Evolutionary conservation across 2,888 invertebrate species (phyloP), one percentile per base, ranked within the genome.

Genomic region (Caenorhabditis wallacei): DNA sequence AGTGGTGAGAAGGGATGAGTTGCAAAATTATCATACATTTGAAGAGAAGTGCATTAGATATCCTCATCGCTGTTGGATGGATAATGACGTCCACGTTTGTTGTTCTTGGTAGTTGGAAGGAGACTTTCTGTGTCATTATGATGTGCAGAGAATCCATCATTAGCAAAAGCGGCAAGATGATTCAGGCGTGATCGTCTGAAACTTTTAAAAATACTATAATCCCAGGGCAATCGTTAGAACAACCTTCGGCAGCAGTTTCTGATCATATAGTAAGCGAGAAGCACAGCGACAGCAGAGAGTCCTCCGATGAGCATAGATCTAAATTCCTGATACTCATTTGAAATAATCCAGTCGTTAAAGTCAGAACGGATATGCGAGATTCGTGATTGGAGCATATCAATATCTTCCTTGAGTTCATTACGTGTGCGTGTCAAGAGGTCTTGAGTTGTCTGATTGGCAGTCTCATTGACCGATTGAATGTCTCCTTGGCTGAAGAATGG

Each of bases 31-130:
- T 56, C n/a, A n/a, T n/a, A n/a, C n/a, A n/a, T n/a, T n/a, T n/a
- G n/a, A 30, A 46, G 40, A 56, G 26, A 40, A 56, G 26, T 57
- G 13, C 3, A n/a, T 54, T 63, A 80, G 48, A 74, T 80, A 8
- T 80, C 80, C 20, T 80, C 80, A n/a, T 72, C 80, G 26, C 74
- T 74, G 56, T 74, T 80, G n/a, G 80, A 74, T 48, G 72, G 74
- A 30, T 13, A 66, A 30, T 74, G 72, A 8, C 56, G 74, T n/a
- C 51, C 37, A 13, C 74, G 68, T 53, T 80, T 74, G 35, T 7
- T 35, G 48, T 11, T 66, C n/a, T 59, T 59, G 22, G 35, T 26
- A 20, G 79, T 64, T 40, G 80, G 68, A n/a, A 82, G 66, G 53
- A 82, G 82, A 10, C 76, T 59, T 16, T 76, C 76, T 18, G 64